Base-by-base conservation (phyloP, 1,140 invertebrate species). In the Ptiloglossa arizonensis region DNA sequence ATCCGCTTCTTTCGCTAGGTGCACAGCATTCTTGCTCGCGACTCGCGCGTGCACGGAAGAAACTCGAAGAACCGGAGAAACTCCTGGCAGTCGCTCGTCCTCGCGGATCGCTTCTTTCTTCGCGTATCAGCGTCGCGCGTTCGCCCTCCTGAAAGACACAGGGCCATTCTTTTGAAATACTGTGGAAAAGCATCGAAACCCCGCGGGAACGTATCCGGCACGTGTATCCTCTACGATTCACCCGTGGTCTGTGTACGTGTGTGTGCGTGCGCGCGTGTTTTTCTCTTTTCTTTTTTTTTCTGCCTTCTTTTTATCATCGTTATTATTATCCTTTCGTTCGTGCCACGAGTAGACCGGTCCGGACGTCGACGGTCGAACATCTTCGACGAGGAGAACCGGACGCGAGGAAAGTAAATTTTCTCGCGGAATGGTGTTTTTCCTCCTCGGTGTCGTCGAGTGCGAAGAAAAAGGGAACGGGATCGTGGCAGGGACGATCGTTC, bases 1-100 rank as follows among this genome's bases (percentile, higher is more conserved):
- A 83, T 82, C 79, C 73, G 79, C 62, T 83, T 67, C 81, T 67
- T 72, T 72, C 56, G 80, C 38, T 48, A 24, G 73, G 29, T 35
- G 13, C 15, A 29, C 54, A 27, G 54, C 73, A 76, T 76, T 76
- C 64, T 22, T 29, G 70, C 70, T 70, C 66, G 79, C 52, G 72
- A 81, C 74, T 83, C 80, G 80, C 80, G 80, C 68, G 80, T 52
- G 70, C 74, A 70, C 81, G 62, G 62, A 56, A 67, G 62, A 46
- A 67, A 67, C 38, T 24, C 62, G 62, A 74, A 56, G 24, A 44
- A 67, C 62, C 8, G 48, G 50, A 44, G 38, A 67, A 67, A 74
- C 50, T 66, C 38, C 9, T 46, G 15, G 24, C 3, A 17, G 13
- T 22, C 27, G 19, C 15, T 63, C 59, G 32, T 38, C 32, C 15